Percentiles rank a stretch among this genome's conserved stretches.
phyloP scores from a whole-genome alignment of 1,140 invertebrate species.

The Drosophila kohkoa region DNA sequence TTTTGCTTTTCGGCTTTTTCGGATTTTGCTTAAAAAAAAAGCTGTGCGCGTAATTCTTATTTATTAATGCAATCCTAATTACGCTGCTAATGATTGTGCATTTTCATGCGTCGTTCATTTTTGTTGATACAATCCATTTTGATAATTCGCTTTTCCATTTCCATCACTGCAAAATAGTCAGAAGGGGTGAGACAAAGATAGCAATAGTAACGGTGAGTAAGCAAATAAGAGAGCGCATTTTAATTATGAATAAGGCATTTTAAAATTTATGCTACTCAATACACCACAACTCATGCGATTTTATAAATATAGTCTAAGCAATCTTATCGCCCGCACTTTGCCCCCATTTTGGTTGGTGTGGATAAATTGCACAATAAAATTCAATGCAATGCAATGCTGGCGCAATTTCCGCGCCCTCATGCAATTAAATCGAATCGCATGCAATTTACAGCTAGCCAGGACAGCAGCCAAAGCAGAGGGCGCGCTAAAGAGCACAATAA shows the following conservation, averaged over 20 bases:
- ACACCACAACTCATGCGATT: conserved; percentile 1
- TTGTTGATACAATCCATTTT: conserved; percentile 32
- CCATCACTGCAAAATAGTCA: conserved; percentile 35
- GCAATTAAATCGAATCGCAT: conserved; percentile 60
- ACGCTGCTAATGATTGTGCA: conserved; percentile 27
- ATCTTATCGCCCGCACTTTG: background rate
- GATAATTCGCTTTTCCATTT: conserved; percentile 41
- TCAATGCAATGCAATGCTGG: conserved; percentile 22
- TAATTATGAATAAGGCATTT: conserved; percentile 22
- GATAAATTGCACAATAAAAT: conserved; percentile 51
- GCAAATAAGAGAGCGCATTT: background rate
- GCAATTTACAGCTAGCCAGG: conserved; percentile 35
- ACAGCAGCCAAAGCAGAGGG: conserved; percentile 3
- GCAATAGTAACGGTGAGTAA: background rate
- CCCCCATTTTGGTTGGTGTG: conserved; percentile 5
- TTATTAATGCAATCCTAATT: conserved; percentile 27
- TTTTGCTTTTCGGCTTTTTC: conserved; percentile 17
- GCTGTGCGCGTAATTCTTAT: conserved; percentile 2
- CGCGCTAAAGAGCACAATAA: conserved; percentile 31
- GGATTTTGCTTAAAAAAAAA: conserved; percentile 1
- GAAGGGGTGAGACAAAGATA: conserved; percentile 2
- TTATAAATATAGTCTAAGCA: background rate
- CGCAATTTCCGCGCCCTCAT: conserved; percentile 3
- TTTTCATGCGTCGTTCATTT: conserved; percentile 34
- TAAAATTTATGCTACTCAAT: background rate